phyloP scores from a whole-genome alignment of 2,888 invertebrate species.

The Calameuta pallipes region DNA sequence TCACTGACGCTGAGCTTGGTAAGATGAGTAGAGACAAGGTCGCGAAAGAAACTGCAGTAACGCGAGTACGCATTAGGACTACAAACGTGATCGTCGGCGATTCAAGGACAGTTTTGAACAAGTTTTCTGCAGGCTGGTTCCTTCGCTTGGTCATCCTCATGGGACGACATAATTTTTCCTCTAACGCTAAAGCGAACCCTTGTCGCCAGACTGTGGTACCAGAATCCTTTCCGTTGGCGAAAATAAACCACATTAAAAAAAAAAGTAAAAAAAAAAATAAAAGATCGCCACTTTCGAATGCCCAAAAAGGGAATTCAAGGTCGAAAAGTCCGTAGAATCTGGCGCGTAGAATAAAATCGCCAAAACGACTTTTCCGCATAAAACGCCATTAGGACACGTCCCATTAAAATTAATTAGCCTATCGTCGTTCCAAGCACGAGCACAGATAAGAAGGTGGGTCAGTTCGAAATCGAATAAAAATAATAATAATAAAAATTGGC shows the following conservation, averaged over 20 bases:
- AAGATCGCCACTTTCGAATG: background rate
- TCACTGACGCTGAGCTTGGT: background rate
- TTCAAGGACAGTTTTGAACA: background rate
- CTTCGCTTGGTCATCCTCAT: background rate
- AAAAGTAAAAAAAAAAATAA: background rate
- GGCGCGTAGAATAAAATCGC: background rate
- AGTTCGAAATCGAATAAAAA: background rate
- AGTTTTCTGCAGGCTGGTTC: background rate
- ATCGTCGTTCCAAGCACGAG: background rate
- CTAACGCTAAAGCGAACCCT: background rate
- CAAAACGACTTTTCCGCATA: background rate
- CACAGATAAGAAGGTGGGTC: background rate
- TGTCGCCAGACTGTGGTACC: background rate
- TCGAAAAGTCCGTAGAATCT: background rate
- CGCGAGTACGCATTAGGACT: background rate
- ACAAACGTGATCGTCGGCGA: background rate
- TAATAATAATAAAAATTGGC: background rate
- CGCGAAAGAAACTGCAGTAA: background rate
- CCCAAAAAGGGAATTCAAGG: background rate
- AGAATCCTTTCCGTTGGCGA: background rate
- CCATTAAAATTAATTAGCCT: no score
- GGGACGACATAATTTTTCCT: background rate
- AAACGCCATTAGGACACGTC: background rate
- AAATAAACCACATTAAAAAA: background rate
- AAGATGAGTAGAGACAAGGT: background rate